These are phyloP conservation scores for Drosophila monieri DNA, from an alignment of 2,888 invertebrate species.

Conservation along the genomic window DNA sequence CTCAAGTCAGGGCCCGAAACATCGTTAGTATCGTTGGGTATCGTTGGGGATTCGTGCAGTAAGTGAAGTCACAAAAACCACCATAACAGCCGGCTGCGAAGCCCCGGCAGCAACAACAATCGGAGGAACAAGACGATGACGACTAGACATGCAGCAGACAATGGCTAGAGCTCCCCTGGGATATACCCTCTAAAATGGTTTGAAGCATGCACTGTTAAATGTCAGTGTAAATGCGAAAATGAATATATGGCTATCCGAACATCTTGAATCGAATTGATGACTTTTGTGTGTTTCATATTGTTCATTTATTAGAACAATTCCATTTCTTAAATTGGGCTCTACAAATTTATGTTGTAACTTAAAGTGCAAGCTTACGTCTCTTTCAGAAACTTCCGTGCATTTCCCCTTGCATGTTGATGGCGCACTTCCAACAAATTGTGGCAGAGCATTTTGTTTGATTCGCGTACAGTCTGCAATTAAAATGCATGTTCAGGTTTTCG, in stretches of 20 bases:
- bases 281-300: too few species aligned
- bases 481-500: conserved; percentile 74
- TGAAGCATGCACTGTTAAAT: neutral
- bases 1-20: conserved; percentile 59
- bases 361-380: conserved; percentile 6
- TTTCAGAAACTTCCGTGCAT: neutral
- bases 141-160: conserved; percentile 73
- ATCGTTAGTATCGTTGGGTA: conserved; percentile 66
- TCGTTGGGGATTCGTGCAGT: conserved; percentile 61
- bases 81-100: conserved; percentile 1
- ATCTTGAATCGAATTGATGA: too few species aligned
- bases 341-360: too few species aligned
- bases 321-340: too few species aligned
- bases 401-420: conserved; percentile 30
- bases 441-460: conserved; percentile 66
- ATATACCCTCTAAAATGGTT: neutral
- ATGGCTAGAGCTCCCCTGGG: conserved; percentile 62
- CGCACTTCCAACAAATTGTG: conserved; percentile 66
- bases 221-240: too few species aligned
- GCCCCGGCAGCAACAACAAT: conserved; percentile 27
- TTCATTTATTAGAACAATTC: too few species aligned
- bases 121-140: conserved; percentile 64
- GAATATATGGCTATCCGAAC: too few species aligned
- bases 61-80: conserved; percentile 17
- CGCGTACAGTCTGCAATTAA: conserved; percentile 64